Percentiles rank a stretch among this genome's conserved stretches.
phyloP scores from a whole-genome alignment of 1,140 invertebrate genomes.

The Pectinophora gossypiella region DNA sequence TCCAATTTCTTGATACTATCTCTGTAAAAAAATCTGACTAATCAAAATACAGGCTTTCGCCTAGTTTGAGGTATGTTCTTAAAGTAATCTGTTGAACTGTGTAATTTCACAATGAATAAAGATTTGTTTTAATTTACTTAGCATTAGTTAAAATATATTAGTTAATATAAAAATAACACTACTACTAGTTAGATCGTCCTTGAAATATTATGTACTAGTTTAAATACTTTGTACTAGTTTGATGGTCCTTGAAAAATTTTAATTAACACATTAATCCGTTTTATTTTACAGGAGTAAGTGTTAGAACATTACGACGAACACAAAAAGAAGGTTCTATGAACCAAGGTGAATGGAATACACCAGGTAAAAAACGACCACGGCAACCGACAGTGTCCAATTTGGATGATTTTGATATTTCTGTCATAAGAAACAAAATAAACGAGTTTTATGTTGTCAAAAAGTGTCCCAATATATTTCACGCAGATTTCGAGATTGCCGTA shows the following conservation, averaged over 20 bases:
- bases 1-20: neutral
- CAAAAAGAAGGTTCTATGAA: neutral
- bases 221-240: neutral
- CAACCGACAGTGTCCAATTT: conserved; percentile 5
- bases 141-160: neutral
- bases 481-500: no score
- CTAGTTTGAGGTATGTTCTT: no score
- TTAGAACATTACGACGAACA: neutral
- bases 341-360: neutral
- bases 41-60: no score
- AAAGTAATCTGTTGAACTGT: no score
- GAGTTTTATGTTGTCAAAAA: conserved; percentile 23
- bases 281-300: neutral
- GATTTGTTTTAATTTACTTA: neutral
- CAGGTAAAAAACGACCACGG: neutral
- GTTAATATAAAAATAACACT: no score
- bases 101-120: neutral
- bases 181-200: neutral
- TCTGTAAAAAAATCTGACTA: no score
- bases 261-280: neutral
- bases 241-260: neutral
- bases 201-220: neutral
- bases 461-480: no score
- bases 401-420: conserved; percentile 14
- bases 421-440: conserved; percentile 16